phyloP scores from a whole-genome alignment of 2,888 invertebrate species.

The Agriotes lineatus region DNA sequence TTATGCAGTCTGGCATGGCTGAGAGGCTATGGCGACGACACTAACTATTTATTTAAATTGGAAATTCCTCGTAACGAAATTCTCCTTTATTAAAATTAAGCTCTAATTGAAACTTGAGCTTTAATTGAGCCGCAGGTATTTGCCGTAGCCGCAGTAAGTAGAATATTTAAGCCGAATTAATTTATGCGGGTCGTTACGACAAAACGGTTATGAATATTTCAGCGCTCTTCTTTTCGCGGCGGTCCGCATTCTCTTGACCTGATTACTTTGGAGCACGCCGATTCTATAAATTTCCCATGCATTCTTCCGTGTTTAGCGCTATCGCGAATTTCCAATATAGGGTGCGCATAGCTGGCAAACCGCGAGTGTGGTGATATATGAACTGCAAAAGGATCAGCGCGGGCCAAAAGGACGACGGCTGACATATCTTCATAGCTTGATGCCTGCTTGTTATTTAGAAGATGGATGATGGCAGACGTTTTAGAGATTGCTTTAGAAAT shows the following conservation, averaged over 20 bases:
- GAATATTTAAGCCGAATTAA: constrained; percentile 14
- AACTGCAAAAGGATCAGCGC: constrained; percentile 49
- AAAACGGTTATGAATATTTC: constrained; percentile 20
- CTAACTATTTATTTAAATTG: too few species aligned
- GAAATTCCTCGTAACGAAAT: too few species aligned
- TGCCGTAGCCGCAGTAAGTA: not conserved
- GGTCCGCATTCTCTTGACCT: constrained; percentile 8
- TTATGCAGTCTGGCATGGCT: too few species aligned
- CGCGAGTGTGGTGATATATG: constrained; percentile 44
- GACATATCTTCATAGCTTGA: constrained; percentile 50
- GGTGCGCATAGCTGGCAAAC: constrained; percentile 8
- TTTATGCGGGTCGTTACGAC: constrained; percentile 14
- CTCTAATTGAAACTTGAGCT: too few species aligned
- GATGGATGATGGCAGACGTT: constrained; percentile 50
- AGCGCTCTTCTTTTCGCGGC: not conserved
- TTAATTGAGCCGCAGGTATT: not conserved
- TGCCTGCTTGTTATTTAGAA: constrained; percentile 49
- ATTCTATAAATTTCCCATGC: constrained; percentile 17
- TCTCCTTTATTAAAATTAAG: too few species aligned
- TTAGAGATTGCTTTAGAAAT: constrained; percentile 46
- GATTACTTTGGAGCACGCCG: constrained; percentile 19
- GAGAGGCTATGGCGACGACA: too few species aligned
- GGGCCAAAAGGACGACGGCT: constrained; percentile 33
- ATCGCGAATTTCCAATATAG: constrained; percentile 22
- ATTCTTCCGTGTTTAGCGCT: constrained; percentile 5